Conservation (phyloP, 2,888 invertebrate genomes). For the Conomelus anceps region DNA sequence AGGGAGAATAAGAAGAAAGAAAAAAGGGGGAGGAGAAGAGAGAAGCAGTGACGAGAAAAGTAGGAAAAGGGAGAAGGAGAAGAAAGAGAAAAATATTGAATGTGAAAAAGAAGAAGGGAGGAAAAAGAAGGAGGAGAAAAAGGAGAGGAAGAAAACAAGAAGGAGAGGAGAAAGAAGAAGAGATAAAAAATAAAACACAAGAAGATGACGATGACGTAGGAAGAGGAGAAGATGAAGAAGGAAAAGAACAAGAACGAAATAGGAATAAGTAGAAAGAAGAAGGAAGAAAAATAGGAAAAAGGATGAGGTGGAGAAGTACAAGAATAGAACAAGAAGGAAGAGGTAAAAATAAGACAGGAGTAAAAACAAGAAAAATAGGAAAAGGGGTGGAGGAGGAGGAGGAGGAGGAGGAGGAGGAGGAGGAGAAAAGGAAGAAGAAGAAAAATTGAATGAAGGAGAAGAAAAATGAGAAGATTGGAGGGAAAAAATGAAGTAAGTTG, state of each 20-base stretch:
- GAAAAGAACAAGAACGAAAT: neutral
- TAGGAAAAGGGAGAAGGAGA: too few relatives aligned
- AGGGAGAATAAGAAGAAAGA: too few relatives aligned
- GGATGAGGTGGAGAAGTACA: neutral
- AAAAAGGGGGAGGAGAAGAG: neutral
- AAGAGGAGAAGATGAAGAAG: neutral
- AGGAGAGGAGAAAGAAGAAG: neutral
- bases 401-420: too few relatives aligned
- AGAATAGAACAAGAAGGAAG: neutral
- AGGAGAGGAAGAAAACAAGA: neutral
- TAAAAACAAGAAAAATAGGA: neutral
- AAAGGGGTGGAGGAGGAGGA: neutral
- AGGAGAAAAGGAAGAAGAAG: too few relatives aligned
- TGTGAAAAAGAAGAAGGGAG: neutral
- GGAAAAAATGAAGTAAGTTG: too few relatives aligned
- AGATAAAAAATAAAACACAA: neutral
- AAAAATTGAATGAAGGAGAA: too few relatives aligned
- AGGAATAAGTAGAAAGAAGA: neutral
- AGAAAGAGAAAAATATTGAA: neutral
- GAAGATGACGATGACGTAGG: neutral
- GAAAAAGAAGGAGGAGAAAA: neutral
- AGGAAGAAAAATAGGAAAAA: neutral
- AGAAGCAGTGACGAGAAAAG: neutral
- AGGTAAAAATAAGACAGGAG: neutral
- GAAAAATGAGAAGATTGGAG: too few relatives aligned